Conservation (phyloP, 2,888 invertebrate genomes). For the Isoperla grammatica region DNA sequence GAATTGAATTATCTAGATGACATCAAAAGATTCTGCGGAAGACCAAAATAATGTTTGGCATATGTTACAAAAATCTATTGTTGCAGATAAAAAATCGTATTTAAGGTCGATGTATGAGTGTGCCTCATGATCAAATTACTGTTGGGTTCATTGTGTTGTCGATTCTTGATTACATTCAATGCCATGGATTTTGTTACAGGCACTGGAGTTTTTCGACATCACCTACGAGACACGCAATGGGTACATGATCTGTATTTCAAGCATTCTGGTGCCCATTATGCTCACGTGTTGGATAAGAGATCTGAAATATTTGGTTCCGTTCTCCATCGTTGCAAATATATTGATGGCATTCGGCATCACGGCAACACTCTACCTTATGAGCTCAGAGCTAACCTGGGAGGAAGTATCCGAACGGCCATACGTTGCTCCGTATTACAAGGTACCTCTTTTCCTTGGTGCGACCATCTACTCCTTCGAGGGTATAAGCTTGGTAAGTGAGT, state of each 20-base stretch:
- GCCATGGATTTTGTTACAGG: too few relatives aligned
- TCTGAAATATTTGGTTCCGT: constrained; percentile 68
- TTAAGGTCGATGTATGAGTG: too few relatives aligned
- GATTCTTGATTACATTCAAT: too few relatives aligned
- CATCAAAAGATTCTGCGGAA: too few relatives aligned
- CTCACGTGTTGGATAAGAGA: constrained; percentile 69
- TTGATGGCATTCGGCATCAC: constrained; percentile 70
- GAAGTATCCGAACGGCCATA: constrained; percentile 42
- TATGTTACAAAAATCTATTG: too few relatives aligned
- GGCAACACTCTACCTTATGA: constrained; percentile 68
- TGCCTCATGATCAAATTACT: too few relatives aligned
- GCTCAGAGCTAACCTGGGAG: constrained; percentile 58
- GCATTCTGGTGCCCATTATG: constrained; percentile 65
- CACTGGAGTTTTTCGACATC: too few relatives aligned
- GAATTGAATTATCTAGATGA: too few relatives aligned
- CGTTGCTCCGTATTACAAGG: constrained; percentile 49
- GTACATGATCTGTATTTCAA: constrained; percentile 49
- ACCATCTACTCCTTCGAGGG: constrained; percentile 97
- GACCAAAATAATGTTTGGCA: too few relatives aligned
- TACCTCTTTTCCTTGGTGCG: constrained; percentile 92
- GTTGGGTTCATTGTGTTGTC: too few relatives aligned
- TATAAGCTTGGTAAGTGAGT: constrained; percentile 69
- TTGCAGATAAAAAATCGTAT: too few relatives aligned
- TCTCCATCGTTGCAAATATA: constrained; percentile 72
- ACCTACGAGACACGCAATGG: too few relatives aligned